These are phyloP conservation scores for Opisthograptis luteolata DNA, from an alignment of 2,888 invertebrate species.

Conservation along the genomic window DNA sequence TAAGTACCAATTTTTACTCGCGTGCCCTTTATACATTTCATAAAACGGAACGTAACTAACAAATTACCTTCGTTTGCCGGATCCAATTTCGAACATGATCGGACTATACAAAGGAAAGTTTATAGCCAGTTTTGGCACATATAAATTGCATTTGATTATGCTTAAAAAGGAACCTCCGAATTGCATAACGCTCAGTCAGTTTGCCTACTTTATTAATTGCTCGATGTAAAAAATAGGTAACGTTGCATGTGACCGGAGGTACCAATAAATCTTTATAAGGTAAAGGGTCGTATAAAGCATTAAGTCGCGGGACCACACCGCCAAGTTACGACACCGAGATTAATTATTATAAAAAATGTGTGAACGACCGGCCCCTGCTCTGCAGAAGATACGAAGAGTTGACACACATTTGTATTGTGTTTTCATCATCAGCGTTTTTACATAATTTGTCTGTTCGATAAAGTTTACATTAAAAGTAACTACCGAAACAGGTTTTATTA, in stretches of 20 bases:
- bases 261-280: conserved; percentile 51
- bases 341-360: conserved; percentile 57
- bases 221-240: conserved; percentile 27
- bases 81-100: conserved; percentile 15
- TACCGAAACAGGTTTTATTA: conserved; percentile 18
- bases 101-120: conserved; percentile 28
- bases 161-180: conserved; percentile 16
- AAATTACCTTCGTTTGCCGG: conserved; percentile 15
- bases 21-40: conserved; percentile 29
- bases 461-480: conserved; percentile 39
- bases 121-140: conserved; percentile 23
- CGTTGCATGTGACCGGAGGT: conserved; percentile 31
- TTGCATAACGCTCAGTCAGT: conserved; percentile 19
- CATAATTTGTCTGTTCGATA: conserved; percentile 40
- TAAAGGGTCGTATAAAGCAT: conserved; percentile 50
- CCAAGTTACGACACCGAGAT: conserved; percentile 48
- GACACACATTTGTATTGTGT: conserved; percentile 52
- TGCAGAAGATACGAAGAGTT: conserved; percentile 51
- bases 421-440: conserved; percentile 48
- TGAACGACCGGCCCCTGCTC: conserved; percentile 54
- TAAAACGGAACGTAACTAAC: conserved; percentile 25
- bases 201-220: conserved; percentile 29
- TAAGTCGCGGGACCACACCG: conserved; percentile 34
- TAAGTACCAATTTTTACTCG: conserved; percentile 16
- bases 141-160: conserved; percentile 26